Conservation (phyloP, 2,888 invertebrate genomes). For the Blastobasis adustella region DNA sequence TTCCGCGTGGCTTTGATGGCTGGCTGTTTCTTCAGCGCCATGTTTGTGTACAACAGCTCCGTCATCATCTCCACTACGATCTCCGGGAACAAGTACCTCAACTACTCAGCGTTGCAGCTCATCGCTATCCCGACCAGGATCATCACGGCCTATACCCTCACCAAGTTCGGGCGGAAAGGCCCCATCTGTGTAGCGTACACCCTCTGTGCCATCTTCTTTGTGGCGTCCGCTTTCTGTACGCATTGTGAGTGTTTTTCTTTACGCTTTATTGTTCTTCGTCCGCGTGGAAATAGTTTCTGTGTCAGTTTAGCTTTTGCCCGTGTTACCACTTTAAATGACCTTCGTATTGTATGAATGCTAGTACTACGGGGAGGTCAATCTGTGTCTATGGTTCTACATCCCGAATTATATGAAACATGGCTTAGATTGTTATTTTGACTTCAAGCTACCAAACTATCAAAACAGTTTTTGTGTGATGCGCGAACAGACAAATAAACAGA, state of each 20-base stretch:
- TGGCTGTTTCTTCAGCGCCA: conserved; percentile 81
- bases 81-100: conserved; percentile 83
- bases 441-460: no score
- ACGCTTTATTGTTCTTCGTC: not conserved
- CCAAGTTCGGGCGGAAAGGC: conserved; percentile 73
- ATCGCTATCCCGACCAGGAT: conserved; percentile 78
- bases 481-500: no score
- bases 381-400: no score
- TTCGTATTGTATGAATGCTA: no score
- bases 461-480: no score
- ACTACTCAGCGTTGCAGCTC: conserved; percentile 79
- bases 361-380: no score
- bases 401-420: no score
- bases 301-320: no score
- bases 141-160: conserved; percentile 71
- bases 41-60: conserved; percentile 85
- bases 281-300: no score
- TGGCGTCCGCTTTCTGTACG: conserved; percentile 60
- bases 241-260: conserved; percentile 39
- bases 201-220: conserved; percentile 68
- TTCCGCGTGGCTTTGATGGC: conserved; percentile 52
- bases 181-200: conserved; percentile 58
- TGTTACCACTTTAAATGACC: no score
- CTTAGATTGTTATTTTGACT: no score
- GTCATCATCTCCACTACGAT: conserved; percentile 84